These are phyloP conservation scores for Listronotus oregonensis DNA, from an alignment of 1,140 invertebrate species.

Conservation along the genomic window DNA sequence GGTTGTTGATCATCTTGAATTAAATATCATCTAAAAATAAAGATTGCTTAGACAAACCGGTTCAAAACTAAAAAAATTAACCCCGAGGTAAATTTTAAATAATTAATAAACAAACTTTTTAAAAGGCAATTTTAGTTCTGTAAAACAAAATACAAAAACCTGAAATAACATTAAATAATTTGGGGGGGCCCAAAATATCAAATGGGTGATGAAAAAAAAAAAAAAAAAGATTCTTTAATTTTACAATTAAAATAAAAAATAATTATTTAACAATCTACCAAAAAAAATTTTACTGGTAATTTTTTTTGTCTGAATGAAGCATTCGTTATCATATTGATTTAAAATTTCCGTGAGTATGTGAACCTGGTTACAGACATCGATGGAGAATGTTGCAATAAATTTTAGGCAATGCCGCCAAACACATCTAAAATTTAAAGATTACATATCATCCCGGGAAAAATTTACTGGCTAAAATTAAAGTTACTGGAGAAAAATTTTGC, in stretches of 20 bases:
- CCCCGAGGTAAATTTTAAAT: no score
- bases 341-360: constrained; percentile 76
- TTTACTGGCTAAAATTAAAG: no score
- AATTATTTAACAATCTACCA: not conserved
- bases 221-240: no score
- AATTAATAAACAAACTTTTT: no score
- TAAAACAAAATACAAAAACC: no score
- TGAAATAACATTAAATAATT: no score
- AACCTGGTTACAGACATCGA: constrained; percentile 58
- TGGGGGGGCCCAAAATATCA: no score
- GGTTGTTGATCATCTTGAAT: constrained; percentile 49
- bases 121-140: no score
- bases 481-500: no score
- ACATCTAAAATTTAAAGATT: constrained; percentile 65
- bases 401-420: constrained; percentile 89
- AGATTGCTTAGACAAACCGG: not conserved
- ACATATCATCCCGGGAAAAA: no score
- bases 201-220: no score
- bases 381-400: constrained; percentile 70
- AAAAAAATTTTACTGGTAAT: constrained; percentile 73
- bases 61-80: no score
- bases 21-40: constrained; percentile 53
- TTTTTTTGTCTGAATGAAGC: constrained; percentile 96
- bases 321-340: constrained; percentile 97
- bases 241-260: constrained; percentile 6